These are phyloP conservation scores for Solenopsis fugax DNA, from an alignment of 1,140 invertebrate species.

Conservation along the genomic window DNA sequence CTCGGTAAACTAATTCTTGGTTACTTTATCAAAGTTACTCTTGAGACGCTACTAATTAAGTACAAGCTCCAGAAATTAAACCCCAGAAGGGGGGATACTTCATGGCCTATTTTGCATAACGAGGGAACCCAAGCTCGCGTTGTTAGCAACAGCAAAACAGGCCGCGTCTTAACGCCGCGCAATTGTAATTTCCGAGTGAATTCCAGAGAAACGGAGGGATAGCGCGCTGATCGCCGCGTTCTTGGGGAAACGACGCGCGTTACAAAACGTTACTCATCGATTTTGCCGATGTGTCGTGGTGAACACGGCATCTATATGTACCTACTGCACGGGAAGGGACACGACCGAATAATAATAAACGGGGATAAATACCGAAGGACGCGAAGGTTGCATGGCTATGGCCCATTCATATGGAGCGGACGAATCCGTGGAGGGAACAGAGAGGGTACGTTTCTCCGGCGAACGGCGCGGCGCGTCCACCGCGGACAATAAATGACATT, in stretches of 20 bases:
- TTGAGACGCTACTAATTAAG: constrained; percentile 30
- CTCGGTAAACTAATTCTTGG: neutral
- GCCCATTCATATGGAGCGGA: constrained; percentile 81
- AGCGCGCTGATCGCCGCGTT: constrained; percentile 25
- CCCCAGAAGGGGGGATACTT: neutral
- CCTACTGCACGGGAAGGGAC: constrained; percentile 32
- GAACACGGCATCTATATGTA: constrained; percentile 53
- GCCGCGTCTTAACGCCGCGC: constrained; percentile 26
- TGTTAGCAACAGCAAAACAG: constrained; percentile 28
- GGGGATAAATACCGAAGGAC: constrained; percentile 80
- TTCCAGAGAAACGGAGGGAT: constrained; percentile 22
- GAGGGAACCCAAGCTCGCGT: constrained; percentile 23
- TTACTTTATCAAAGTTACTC: neutral
- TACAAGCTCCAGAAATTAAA: constrained; percentile 39
- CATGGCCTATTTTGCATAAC: constrained; percentile 41
- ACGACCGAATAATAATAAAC: constrained; percentile 76
- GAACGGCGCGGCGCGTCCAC: constrained; percentile 69
- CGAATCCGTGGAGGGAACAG: constrained; percentile 27
- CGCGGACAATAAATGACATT: constrained; percentile 84
- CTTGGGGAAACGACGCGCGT: constrained; percentile 45
- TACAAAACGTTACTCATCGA: constrained; percentile 70
- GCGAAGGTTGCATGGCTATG: constrained; percentile 79
- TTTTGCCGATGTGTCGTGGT: constrained; percentile 61
- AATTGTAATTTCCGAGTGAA: constrained; percentile 52
- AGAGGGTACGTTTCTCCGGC: constrained; percentile 68